A percentile compares a stretch with the other conserved stretches of the same genome.
Evolutionary conservation across 2,113 vertebrate genomes (phyloP).

Genomic region (Meriones unguiculatus): DNA sequence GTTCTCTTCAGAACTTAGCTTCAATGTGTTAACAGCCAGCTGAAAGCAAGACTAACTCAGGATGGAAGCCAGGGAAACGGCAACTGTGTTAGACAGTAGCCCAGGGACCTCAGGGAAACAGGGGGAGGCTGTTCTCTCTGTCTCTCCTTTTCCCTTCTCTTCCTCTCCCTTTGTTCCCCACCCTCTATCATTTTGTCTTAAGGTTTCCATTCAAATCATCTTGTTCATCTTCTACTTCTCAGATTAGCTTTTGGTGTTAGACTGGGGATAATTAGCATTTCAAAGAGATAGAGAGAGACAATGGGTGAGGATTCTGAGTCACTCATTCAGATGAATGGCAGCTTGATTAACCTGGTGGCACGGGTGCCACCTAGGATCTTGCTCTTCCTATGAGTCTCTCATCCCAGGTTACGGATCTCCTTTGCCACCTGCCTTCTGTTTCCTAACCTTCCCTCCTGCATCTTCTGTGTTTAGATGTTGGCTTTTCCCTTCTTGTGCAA

Average conservation of each 20-base stretch:
- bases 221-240: conserved; percentile 6
- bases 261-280: conserved; percentile 60
- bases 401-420: not conserved
- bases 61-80: conserved; percentile 42
- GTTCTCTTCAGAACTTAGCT: conserved; percentile 12
- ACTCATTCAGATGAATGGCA: not conserved
- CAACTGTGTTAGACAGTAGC: not conserved
- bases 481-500: not conserved
- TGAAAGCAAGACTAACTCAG: conserved; percentile 25
- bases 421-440: not conserved
- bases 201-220: conserved; percentile 52
- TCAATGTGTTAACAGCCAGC: not conserved
- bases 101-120: not conserved
- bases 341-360: conserved; percentile 55
- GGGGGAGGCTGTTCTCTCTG: not conserved
- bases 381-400: not conserved
- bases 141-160: not conserved
- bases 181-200: conserved; percentile 10
- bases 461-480: not conserved
- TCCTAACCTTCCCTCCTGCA: not conserved
- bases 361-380: not conserved
- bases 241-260: conserved; percentile 48
- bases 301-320: conserved; percentile 47
- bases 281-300: conserved; percentile 55
- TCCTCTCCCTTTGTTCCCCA: not conserved